Base-by-base conservation (phyloP, 2,888 invertebrate species). In the Arge pagana region DNA sequence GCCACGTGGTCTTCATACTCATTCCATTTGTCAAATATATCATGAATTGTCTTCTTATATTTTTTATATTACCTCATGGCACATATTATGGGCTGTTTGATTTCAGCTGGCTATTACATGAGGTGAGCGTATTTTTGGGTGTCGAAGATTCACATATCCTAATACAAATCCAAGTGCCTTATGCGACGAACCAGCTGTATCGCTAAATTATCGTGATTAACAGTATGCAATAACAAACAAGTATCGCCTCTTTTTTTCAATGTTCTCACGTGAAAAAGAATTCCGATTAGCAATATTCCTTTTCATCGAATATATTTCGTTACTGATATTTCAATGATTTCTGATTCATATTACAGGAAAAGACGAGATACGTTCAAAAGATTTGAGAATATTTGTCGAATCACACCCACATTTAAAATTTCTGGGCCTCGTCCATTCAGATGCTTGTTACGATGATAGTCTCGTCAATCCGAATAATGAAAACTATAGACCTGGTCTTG, bases 361-460 rank as follows among this genome's bases (percentile, higher is more conserved):
- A 63, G 80, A 80, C 43, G 80, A 80, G 50, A 76, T 83, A 35
- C 74, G 78, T 43, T 66, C 76, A 11, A 70, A 73, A 48, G 76
- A 78, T 56, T 62, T 84, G 41, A 74, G 70, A 69, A 69, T 73
- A 64, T 81, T 79, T 64, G 61, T 80, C 15, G 67, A 71, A 53
- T 66, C 70, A 11, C 83, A 83, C 64, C 76, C 73, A 15, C 63
- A 77, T 33, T 67, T 84, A 49, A 68, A 68, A 60, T 85, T 84
- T 67, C 70, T 85, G 43, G 84, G 84, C 8, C 71, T 85, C 51
- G 77, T 83, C 36, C 77, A 82, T 64, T 81, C 80, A 33, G 78
- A 81, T 54, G 78, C 79, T 26, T 83, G 83, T 62, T 79, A 78
- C 53, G 79, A 80, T 56, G 78, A 79, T 50, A 76, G 79, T 63